Evolutionary conservation across 2,113 vertebrate species (phyloP), one percentile per base, ranked within the genome.

Genomic region (Speoplatyrhinus poulsoni): DNA sequence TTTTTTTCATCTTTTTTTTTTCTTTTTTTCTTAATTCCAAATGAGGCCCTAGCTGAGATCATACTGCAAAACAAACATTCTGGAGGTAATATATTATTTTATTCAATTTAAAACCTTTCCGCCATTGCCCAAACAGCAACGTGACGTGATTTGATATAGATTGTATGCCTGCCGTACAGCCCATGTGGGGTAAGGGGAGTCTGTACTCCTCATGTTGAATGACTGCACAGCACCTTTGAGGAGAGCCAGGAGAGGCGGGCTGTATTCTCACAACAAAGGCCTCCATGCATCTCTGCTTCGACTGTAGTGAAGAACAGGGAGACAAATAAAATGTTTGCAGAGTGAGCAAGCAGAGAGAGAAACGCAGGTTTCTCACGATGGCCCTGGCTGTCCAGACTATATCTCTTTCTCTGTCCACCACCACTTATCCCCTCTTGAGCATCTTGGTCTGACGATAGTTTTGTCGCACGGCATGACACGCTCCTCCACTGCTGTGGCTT

Each of bases 181-280:
- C 69, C 36, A 60, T 72, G 65, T 13, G 68, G 71, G 71, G 57
- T 75, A 81, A 77, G 65, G 79, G 65, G 36, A 75, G 79, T 77
- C 63, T 82, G 67, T 52, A 65, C 70, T 82, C 72, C 70, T 83
- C 76, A 80, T 70, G 76, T 75, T 83, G 80, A 87, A 79, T 76
- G 77, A 86, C 81, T 89, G 84, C 85, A 76, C 79, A 74, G 79
- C 62, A 74, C 71, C 64, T 70, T 72, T 72, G 65, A 87, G 71
- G 15, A 4, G 46, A 73, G 61, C 76, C 65, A 73, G 78, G 67
- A 65, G 79, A 71, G 78, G 68, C 72, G 76, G 76, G 65, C 68
- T 69, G 57, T 73, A 72, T 72, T 70, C 79, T 82, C 79, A 72
- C 73, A 73, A 69, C 84, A 75, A 62, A 73, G 62, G 49, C 76